These are phyloP conservation scores for Drosophila helvetica DNA, from an alignment of 2,888 invertebrate genomes.

Conservation along the genomic window DNA sequence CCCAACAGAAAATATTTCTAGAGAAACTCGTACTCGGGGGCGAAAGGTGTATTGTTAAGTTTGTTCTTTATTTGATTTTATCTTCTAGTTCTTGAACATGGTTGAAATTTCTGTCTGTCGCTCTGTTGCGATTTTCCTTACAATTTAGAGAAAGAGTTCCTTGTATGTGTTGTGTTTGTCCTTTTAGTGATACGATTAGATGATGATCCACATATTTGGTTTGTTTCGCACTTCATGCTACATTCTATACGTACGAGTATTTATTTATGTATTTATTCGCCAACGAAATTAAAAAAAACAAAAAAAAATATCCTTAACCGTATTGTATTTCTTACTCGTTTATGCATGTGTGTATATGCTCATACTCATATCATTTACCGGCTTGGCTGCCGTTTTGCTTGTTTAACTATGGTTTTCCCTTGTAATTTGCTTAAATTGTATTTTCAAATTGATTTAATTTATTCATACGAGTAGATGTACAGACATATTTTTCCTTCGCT, in stretches of 20 bases:
- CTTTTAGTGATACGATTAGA: conserved; percentile 44
- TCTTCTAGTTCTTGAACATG: conserved; percentile 69
- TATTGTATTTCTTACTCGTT: not conserved
- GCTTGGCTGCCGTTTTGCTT: conserved; percentile 20
- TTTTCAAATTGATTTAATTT: conserved; percentile 54
- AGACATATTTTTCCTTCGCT: conserved; percentile 26
- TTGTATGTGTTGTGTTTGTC: conserved; percentile 49
- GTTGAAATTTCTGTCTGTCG: conserved; percentile 42
- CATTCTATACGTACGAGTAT: conserved; percentile 15
- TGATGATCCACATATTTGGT: conserved; percentile 47
- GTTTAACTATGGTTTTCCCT: conserved; percentile 63
- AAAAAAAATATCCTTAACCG: not conserved
- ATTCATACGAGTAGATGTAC: conserved; percentile 37
- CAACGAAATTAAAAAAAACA: too few relatives aligned
- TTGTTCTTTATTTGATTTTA: conserved; percentile 70
- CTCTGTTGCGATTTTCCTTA: conserved; percentile 41
- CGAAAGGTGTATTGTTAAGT: conserved; percentile 52
- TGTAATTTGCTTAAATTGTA: conserved; percentile 70
- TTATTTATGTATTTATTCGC: too few relatives aligned
- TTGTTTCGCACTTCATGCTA: conserved; percentile 22
- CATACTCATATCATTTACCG: conserved; percentile 28
- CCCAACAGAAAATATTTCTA: not conserved
- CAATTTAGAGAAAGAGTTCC: conserved; percentile 48
- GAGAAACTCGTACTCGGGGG: not conserved
- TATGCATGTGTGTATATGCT: conserved; percentile 10